Evolutionary conservation across 2,888 invertebrate genomes (phyloP), one percentile per base, ranked within the genome.

Genomic region (Magallana nippona): DNA sequence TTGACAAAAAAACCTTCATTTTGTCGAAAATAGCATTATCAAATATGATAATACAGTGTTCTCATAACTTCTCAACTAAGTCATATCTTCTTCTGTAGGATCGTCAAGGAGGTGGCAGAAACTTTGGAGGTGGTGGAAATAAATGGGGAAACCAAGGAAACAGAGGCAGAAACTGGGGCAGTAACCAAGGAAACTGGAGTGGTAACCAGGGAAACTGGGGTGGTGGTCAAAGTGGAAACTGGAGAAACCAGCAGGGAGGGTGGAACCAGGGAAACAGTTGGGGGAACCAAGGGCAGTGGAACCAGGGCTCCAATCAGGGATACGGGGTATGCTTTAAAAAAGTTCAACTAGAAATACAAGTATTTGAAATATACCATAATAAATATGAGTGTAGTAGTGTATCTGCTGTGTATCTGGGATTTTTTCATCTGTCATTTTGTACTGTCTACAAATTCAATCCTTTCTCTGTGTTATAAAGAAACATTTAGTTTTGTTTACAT

Each of bases 231-330:
- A 81, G 56, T 84, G 82, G 55, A 83, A 81, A 60, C 80, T 83
- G 79, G 80, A 58, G 92, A 89, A 90, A 90, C 11, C 86, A 89
- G 60, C 90, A 90, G 78, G 87, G 88, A 78, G 85, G 86, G 11
- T 89, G 89, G 89, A 87, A 87, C 27, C 57, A 85, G 71, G 85
- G 84, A 27, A 82, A 86, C 63, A 79, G 63, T 80, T 84, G 86
- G 83, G 84, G 83, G 3, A 77, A 71, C 58, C 86, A 88, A 63
- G 79, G 82, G 27, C 62, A 81, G 27, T 84, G 84, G 57, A 85
- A 82, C 77, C 83, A 84, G 80, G 77, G 55, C 56, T 55, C 78
- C n/a, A 56, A 55, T 44, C 55, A 71, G 56, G 82, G 82, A 55
- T 82, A 82, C 27, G 82, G 82, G 82, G 82, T 82, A 83, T 63